phyloP scores from a whole-genome alignment of 2,797 vertebrate genomes.

The Melanotaenia trifasciata region DNA sequence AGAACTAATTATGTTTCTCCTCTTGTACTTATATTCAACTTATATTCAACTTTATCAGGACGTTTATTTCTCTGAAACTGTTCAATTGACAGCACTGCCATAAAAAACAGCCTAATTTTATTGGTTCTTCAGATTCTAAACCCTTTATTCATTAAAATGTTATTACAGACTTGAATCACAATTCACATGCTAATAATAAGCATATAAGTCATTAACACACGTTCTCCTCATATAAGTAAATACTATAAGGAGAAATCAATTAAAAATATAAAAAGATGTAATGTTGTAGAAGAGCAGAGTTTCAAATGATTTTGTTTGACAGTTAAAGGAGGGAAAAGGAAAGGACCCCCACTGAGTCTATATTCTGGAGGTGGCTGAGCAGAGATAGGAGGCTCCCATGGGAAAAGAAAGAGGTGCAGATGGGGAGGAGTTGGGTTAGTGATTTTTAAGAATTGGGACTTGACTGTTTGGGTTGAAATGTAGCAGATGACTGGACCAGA shows the following conservation, averaged over 20 bases:
- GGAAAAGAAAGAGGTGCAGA: neutral
- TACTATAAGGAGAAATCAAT: neutral
- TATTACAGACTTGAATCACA: neutral
- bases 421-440: neutral
- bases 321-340: neutral
- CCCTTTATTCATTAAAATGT: neutral
- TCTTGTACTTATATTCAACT: neutral
- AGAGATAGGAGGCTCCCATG: neutral
- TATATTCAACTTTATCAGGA: slow-evolving; percentile 4
- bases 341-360: neutral
- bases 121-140: slow-evolving; percentile 1
- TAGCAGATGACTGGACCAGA: neutral
- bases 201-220: neutral
- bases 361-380: neutral
- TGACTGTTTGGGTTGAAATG: neutral
- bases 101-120: slow-evolving; percentile 3
- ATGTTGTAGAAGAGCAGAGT: neutral
- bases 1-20: slow-evolving; percentile 24
- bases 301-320: neutral
- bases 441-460: neutral
- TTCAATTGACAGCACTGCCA: neutral
- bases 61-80: slow-evolving; percentile 4
- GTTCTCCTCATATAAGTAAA: neutral
- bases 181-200: neutral
- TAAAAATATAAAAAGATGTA: neutral